Evolutionary conservation across 2,888 invertebrate genomes (phyloP), one percentile per base, ranked within the genome.

Genomic region (Leptinotarsa juncta): DNA sequence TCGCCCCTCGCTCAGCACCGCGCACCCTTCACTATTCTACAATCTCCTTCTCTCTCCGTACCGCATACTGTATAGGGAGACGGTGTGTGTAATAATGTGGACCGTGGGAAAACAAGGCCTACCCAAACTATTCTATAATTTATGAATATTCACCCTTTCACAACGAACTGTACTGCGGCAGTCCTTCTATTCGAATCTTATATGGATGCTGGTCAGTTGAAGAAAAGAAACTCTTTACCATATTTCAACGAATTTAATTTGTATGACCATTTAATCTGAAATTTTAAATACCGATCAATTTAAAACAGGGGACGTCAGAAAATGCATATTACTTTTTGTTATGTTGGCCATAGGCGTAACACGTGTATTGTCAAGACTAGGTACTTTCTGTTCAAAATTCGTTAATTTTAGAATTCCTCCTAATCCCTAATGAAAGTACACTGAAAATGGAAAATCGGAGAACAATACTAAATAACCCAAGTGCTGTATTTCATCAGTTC

Each of bases 101-200:
- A 76, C 76, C 76, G 76, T 76, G 74, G 74, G 77, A 77, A 79
- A 42, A n/a, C 62, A 62, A 60, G 42, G 62, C 62, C 62, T 62
- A 57, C 62, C 62, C 3, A 62, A 26, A 16, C 62, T 62, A 32
- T 62, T 62, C 62, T 62, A 62, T 62, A 62, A 78, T 75, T 79
- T 73, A 76, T 74, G 42, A 77, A 78, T 77, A 77, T 76, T 79
- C 79, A 77, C 77, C 79, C 77, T 71, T 71, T 69, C 20, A 66
- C 15, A 51, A 71, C 55, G 42, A 65, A 57, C 65, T 55, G 55
- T 66, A 49, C 72, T 57, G 57, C 57, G 4, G 3, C 57, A 57
- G 23, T 53, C 53, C 53, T 50, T 16, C 50, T 12, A 18, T 18
- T 18, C 10, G 57, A 15, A 57, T 57, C 20, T 57, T 23, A 23